Conservation (phyloP, 2,888 invertebrate genomes). For the Morpho deidamia region DNA sequence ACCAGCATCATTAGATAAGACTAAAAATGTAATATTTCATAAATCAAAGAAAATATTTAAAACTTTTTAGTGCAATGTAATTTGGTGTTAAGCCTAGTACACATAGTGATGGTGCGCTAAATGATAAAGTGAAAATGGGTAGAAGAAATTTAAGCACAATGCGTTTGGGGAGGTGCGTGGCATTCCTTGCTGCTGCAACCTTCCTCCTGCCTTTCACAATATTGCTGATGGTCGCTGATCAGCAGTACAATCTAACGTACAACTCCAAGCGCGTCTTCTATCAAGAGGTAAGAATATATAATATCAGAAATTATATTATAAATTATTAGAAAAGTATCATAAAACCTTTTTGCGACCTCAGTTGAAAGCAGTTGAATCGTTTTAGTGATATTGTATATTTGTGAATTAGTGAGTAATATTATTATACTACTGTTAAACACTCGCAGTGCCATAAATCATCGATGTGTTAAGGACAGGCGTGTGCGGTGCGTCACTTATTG, state of each 20-base stretch:
- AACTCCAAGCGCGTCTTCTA: slow-evolving; percentile 69
- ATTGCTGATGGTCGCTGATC: slow-evolving; percentile 79
- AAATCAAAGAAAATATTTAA: neutral
- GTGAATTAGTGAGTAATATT: too few species aligned
- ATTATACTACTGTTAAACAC: too few species aligned
- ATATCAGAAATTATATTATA: neutral
- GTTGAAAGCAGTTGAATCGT: too few species aligned
- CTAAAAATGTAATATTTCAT: too few species aligned
- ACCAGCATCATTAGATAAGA: too few species aligned
- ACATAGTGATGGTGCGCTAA: slow-evolving; percentile 11
- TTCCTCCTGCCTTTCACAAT: slow-evolving; percentile 79
- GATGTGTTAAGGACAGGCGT: too few species aligned
- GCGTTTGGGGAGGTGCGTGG: slow-evolving; percentile 76
- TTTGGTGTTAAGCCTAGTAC: neutral
- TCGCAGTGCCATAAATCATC: too few species aligned
- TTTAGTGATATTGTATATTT: too few species aligned
- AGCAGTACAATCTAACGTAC: slow-evolving; percentile 78
- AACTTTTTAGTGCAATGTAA: neutral
- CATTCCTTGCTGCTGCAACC: slow-evolving; percentile 79
- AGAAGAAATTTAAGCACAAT: slow-evolving; percentile 68
- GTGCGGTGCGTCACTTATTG: too few species aligned
- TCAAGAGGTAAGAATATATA: slow-evolving; percentile 73
- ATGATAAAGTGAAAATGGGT: slow-evolving; percentile 33
- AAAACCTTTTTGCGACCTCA: too few species aligned
- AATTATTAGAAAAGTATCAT: too few species aligned